A percentile compares a stretch with the other conserved stretches of the same genome.
These are phyloP conservation scores for Drosophila seclusa DNA, from an alignment of 2,888 invertebrate genomes.

Conservation along the genomic window DNA sequence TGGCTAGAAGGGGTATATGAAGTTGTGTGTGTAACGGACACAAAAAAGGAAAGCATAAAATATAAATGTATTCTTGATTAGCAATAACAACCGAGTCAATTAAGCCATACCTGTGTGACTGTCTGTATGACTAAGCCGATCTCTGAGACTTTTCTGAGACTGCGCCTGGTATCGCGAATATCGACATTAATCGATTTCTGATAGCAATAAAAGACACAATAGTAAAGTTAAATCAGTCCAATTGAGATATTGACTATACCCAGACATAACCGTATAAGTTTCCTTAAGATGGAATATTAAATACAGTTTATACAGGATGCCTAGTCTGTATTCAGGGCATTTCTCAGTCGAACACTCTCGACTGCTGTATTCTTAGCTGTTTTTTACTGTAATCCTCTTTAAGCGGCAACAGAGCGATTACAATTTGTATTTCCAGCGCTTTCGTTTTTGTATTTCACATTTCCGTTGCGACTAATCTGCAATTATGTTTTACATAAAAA, in stretches of 20 bases:
- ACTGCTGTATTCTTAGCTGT: neutral
- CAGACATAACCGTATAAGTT: neutral
- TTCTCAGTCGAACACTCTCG: neutral
- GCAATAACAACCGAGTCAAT: neutral
- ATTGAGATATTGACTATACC: neutral
- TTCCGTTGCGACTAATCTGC: constrained; percentile 75
- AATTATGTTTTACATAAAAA: constrained; percentile 79
- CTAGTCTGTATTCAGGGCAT: neutral
- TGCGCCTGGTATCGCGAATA: neutral
- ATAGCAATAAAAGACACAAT: neutral
- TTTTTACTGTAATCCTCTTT: constrained; percentile 58
- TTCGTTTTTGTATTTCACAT: constrained; percentile 41
- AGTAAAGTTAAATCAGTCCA: neutral
- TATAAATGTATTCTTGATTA: neutral
- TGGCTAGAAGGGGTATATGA: neutral
- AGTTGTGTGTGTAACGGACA: neutral
- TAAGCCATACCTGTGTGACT: neutral
- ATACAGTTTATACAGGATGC: neutral
- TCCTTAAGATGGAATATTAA: neutral
- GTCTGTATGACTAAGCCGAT: neutral
- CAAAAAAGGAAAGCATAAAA: neutral
- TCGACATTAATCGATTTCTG: neutral
- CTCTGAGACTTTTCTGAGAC: neutral
- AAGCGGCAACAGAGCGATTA: constrained; percentile 71
- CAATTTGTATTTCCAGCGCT: constrained; percentile 49